Evolutionary conservation across 2,113 vertebrate genomes (phyloP), one percentile per base, ranked within the genome.

Genomic region (Xiphophorus maculatus): DNA sequence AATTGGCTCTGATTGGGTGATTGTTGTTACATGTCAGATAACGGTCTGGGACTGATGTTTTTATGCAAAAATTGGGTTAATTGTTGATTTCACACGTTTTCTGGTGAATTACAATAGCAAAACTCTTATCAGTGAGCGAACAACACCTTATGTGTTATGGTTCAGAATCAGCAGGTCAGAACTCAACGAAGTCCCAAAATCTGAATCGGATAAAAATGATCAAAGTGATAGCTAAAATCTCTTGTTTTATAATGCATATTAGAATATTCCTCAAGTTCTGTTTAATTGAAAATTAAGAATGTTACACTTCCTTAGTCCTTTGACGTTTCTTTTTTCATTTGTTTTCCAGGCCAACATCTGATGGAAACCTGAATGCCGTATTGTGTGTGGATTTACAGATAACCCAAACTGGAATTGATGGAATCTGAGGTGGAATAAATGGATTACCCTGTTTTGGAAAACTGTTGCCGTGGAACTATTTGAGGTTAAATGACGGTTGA

Each of bases 371-470:
- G 22, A 58, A 3, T 58, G 25, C 25, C 7, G 48, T 22, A 12
- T 8, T 58, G 51, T 12, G 77, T 77, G 79, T 80, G 90, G 86
- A 92, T 83, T 84, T 84, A 82, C 82, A 74, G 79, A 85, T 74
- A 77, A 82, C 67, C 15, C 66, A 74, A 87, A 74, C 82, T 71
- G 69, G 77, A 83, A 83, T 77, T 81, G 82, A 90, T 79, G 83
- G 78, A 90, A 76, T 83, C 75, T 85, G 82, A 90, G 84, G 81
- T 87, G 84, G 90, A 92, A 86, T 90, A 85, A 91, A 91, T 92
- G 91, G 89, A 93, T 90, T 91, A 87, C 84, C 80, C 83, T 89
- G 71, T 86, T 90, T 85, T 81, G 85, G 83, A 84, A 87, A 89
- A 77, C 79, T 82, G 82, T 87, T 89, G 87, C 87, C 81, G 85